Evolutionary conservation across 1,140 invertebrate genomes (phyloP).

Genomic region (Palaemon carinicauda): DNA sequence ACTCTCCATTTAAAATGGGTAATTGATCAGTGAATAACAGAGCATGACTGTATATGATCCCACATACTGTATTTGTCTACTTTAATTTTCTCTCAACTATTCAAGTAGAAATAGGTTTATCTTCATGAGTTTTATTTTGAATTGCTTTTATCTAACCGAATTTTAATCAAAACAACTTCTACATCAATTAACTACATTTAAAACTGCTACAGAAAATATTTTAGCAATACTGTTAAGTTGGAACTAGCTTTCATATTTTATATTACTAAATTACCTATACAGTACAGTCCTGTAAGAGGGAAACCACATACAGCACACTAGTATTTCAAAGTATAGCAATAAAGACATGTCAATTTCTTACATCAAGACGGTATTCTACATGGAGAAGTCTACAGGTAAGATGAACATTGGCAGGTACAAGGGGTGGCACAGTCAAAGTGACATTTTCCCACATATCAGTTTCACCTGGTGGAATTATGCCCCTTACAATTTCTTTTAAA

Average conservation of each 20-base stretch:
- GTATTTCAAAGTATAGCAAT: not conserved
- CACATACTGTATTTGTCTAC: not conserved
- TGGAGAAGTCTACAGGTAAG: constrained; percentile 62
- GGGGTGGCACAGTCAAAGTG: constrained; percentile 59
- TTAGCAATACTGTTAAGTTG: not conserved
- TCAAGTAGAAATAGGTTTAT: too few species aligned
- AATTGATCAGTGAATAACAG: too few species aligned
- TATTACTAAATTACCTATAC: not conserved
- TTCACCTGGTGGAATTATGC: constrained; percentile 60
- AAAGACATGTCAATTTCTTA: constrained; percentile 53
- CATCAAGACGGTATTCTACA: constrained; percentile 62
- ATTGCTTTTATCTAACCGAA: too few species aligned
- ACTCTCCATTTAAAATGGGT: too few species aligned
- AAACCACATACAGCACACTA: not conserved
- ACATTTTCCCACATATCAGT: constrained; percentile 60
- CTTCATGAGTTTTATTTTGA: too few species aligned
- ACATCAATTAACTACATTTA: too few species aligned
- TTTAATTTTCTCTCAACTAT: not conserved
- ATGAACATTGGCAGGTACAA: constrained; percentile 60
- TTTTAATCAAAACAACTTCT: too few species aligned
- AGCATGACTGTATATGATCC: too few species aligned
- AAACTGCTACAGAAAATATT: not conserved
- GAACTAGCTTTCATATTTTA: not conserved
- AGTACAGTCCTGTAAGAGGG: not conserved
- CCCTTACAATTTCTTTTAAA: constrained; percentile 59